Base-by-base conservation (phyloP, 2,113 vertebrate species). In the Ibidorhyncha struthersii region DNA sequence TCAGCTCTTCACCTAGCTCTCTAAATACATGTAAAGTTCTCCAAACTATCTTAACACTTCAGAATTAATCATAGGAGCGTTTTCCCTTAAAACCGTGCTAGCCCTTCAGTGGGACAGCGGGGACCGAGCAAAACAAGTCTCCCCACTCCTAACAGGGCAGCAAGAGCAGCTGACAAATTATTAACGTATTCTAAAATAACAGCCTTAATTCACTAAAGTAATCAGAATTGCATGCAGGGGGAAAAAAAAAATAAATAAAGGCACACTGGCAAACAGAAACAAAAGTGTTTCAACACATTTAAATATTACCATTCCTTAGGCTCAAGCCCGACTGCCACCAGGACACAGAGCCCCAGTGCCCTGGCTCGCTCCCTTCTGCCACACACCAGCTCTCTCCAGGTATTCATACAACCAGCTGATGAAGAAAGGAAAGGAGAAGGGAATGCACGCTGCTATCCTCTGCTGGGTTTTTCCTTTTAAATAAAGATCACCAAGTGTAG, bases 121-220 rank as follows among this genome's bases (percentile, higher is more conserved):
- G 13, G 40, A 91, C 43, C 47, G 87, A 79, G 18, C 32, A 87
- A 94, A 94, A 78, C 45, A 93, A 91, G 47, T 5, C n/a, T 71
- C 40, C 43, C 40, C 41, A 17, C 40, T 80, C 77, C 50, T 66
- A 43, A 40, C 9, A 65, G 34, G 30, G 43, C 58, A 89, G 52
- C 34, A 90, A 89, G 65, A 82, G 47, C 82, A 94, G 90, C 88
- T 73, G 74, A 91, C 74, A 66, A 61, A 38, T 30, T 63, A 91
- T 82, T 93, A 93, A 30, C 59, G 55, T 90, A 93, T 66, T 90
- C 40, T n/a, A 90, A 88, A 94, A 95, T 77, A 96, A 90, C 7
- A 17, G 63, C 49, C 71, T 94, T 82, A 53, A 73, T 90, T 96
- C 82, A 82, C 41, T 81, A 22, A 59, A 91, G 50, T 26, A 36